Base-by-base conservation (phyloP, 2,113 vertebrate species). In the Andinoacara biseriatus region DNA sequence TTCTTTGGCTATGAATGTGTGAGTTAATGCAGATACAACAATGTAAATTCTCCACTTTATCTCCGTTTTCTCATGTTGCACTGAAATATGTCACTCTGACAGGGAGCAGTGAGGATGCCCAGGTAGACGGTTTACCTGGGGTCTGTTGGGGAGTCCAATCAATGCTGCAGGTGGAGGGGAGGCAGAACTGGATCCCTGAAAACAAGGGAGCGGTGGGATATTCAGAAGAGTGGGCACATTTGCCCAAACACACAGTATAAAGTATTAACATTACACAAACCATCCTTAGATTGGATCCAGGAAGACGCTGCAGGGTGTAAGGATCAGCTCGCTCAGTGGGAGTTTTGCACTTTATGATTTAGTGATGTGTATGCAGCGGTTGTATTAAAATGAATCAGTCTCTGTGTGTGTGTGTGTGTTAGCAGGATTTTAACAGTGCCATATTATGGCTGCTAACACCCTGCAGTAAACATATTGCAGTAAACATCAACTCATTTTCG, bases 121-220 rank as follows among this genome's bases (percentile, higher is more conserved):
- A 74, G 82, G 85, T 40, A 31, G 69, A 38, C 57, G 58, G 57
- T 84, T 93, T 95, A 96, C 95, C 95, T 95, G 95, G 94, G 80
- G 93, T 91, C 78, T 93, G 93, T 67, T 94, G 95, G 56, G 91
- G 81, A 33, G 92, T 93, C 90, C 92, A 86, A 59, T 96, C 95
- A 88, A 92, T 92, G 65, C 90, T 94, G 91, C 92, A 93, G 84
- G 93, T 92, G 54, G 94, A 95, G 61, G 95, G 94, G 67, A 96
- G 94, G 87, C 94, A 93, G 89, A 95, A 96, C 94, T 95, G 95
- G 94, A 96, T 95, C 76, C 95, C 95, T 96, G 94, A 75, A 94
- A 94, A 93, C 90, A 94, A 93, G 78, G 75, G 82, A 94, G 91
- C 15, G 81, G 82, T 91, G 80, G 89, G 81, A 92, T 67, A 78